These are phyloP conservation scores for Torymus texanus DNA, from an alignment of 2,888 invertebrate species.

Conservation along the genomic window DNA sequence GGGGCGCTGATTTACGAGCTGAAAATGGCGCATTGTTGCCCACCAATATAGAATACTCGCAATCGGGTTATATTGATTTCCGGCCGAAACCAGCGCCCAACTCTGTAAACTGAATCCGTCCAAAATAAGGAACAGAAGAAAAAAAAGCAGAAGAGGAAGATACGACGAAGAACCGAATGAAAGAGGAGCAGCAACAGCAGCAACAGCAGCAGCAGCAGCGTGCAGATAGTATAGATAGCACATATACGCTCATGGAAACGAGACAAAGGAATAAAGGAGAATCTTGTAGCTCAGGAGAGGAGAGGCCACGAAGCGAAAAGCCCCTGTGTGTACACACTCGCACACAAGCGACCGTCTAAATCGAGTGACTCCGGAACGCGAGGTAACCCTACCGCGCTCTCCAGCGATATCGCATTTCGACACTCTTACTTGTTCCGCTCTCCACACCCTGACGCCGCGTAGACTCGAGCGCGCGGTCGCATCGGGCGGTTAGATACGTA, in stretches of 20 bases:
- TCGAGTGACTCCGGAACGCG: neutral
- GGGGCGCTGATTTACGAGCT: no score
- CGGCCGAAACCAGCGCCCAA: no score
- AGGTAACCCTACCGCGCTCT: neutral
- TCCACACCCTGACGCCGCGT: neutral
- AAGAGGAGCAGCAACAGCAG: no score
- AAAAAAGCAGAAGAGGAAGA: no score
- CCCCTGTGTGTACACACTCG: neutral
- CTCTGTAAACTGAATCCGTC: no score
- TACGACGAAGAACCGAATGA: no score
- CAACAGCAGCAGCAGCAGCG: no score
- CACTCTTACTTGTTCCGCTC: neutral
- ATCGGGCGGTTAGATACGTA: constrained; percentile 1
- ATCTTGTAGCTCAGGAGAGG: constrained; percentile 11
- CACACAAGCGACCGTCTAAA: constrained; percentile 3
- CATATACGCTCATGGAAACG: neutral
- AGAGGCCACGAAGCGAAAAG: constrained; percentile 8
- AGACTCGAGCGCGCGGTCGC: neutral
- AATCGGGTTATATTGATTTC: no score
- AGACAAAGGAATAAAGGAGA: constrained; percentile 26
- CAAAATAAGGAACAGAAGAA: no score
- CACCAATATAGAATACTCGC: no score
- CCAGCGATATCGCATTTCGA: constrained; percentile 26
- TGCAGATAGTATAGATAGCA: neutral
- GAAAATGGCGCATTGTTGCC: no score